Evolutionary conservation across 2,888 invertebrate genomes (phyloP).

Genomic region (Leptinotarsa juncta): DNA sequence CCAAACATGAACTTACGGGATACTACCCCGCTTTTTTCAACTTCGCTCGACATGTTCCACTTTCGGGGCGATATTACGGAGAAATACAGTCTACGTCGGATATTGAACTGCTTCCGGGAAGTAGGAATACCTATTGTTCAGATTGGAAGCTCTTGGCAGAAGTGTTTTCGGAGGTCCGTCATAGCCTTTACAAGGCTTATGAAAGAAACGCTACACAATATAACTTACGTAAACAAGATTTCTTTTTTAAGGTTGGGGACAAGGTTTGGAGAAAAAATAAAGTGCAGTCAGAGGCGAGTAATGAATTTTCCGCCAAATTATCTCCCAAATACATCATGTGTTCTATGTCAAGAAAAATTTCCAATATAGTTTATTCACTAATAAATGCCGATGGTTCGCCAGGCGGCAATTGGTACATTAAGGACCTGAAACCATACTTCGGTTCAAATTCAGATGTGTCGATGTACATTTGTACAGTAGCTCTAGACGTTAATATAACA

Average conservation of each 20-base stretch:
- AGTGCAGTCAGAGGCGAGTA: neutral
- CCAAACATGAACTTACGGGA: slow-evolving; percentile 42
- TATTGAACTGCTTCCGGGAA: slow-evolving; percentile 1
- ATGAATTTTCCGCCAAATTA: neutral
- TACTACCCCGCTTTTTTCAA: slow-evolving; percentile 40
- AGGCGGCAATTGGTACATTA: neutral
- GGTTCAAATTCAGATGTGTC: neutral
- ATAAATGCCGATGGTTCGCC: neutral
- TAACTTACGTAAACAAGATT: slow-evolving; percentile 34
- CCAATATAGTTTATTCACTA: neutral
- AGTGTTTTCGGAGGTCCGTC: slow-evolving; percentile 23
- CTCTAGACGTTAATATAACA: too few species aligned
- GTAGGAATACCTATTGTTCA: slow-evolving; percentile 4
- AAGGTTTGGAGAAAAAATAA: neutral
- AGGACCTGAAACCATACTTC: neutral
- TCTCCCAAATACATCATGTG: neutral
- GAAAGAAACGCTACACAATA: slow-evolving; percentile 15
- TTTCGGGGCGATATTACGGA: slow-evolving; percentile 42
- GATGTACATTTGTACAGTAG: too few species aligned
- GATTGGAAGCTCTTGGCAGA: slow-evolving; percentile 12
- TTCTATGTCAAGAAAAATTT: neutral
- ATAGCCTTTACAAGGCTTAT: slow-evolving; percentile 28
- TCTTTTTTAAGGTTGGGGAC: neutral
- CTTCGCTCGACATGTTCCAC: slow-evolving; percentile 40
- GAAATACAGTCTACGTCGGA: neutral